Percentiles rank a stretch among this genome's conserved stretches.
These are phyloP conservation scores for Coracopsis vasa DNA, from an alignment of 2,113 vertebrate genomes.

Conservation along the genomic window DNA sequence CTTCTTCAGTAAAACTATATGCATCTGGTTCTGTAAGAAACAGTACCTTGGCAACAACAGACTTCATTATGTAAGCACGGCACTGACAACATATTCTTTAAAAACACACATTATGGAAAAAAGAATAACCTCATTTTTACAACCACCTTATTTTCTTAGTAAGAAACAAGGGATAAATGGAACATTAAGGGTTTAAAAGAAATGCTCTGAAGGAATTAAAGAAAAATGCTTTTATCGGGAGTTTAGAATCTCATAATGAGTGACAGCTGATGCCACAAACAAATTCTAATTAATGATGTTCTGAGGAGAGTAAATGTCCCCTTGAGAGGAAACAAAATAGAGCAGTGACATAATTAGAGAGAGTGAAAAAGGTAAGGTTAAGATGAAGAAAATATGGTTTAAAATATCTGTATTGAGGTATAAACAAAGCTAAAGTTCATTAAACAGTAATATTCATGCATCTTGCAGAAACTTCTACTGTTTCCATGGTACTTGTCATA, in stretches of 20 bases:
- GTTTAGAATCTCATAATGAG: not conserved
- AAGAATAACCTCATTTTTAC: not conserved
- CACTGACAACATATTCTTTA: not conserved
- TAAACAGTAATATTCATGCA: not conserved
- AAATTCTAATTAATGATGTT: slow-evolving; percentile 38
- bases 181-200: not conserved
- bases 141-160: not conserved
- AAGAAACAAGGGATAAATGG: not conserved
- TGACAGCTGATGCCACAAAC: slow-evolving; percentile 29
- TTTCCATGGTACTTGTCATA: not conserved
- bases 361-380: not conserved
- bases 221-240: not conserved
- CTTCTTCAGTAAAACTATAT: not conserved
- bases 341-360: not conserved
- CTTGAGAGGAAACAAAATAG: not conserved
- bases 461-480: not conserved
- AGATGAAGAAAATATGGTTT: not conserved
- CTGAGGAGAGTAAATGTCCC: not conserved
- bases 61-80: not conserved
- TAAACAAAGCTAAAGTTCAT: not conserved
- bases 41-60: not conserved
- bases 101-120: not conserved
- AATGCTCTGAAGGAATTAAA: not conserved
- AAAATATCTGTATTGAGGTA: not conserved
- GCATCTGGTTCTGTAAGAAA: not conserved